Percentiles rank a stretch among this genome's conserved stretches.
Evolutionary conservation across 92 coral and sea anemone species (phyloP).

Genomic region (Palythoa heliodiscus): DNA sequence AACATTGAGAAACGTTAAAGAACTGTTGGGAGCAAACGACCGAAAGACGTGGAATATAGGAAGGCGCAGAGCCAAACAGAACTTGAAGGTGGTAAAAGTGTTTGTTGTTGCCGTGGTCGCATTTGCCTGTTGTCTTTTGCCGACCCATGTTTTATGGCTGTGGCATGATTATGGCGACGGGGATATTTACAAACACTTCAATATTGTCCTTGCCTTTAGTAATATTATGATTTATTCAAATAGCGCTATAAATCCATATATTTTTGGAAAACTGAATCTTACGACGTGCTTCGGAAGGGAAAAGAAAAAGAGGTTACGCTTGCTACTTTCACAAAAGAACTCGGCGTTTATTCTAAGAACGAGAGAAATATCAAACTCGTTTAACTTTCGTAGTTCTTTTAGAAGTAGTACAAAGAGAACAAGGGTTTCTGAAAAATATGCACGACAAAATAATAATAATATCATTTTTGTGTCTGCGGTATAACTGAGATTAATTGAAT

Average conservation of each 20-base stretch:
- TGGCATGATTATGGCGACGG: slow-evolving; percentile 89
- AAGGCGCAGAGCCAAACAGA: slow-evolving; percentile 69
- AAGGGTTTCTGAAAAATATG: background rate
- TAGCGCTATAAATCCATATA: slow-evolving; percentile 88
- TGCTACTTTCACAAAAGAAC: slow-evolving; percentile 27
- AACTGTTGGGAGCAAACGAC: slow-evolving; percentile 39
- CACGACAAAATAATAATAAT: background rate
- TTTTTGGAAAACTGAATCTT: slow-evolving; percentile 72
- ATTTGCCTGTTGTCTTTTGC: slow-evolving; percentile 76
- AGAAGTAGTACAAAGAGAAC: slow-evolving; percentile 13
- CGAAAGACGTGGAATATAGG: slow-evolving; percentile 12
- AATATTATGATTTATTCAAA: slow-evolving; percentile 85
- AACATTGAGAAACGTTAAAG: slow-evolving; percentile 37
- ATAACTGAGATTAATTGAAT: background rate
- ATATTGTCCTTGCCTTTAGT: slow-evolving; percentile 64
- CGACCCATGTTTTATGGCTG: slow-evolving; percentile 80
- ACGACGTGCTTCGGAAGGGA: slow-evolving; percentile 30
- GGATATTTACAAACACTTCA: slow-evolving; percentile 51
- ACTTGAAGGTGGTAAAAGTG: slow-evolving; percentile 73
- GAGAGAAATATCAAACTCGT: slow-evolving; percentile 1
- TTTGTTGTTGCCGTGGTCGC: slow-evolving; percentile 81
- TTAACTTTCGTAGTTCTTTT: slow-evolving; percentile 17
- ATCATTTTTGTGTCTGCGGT: slow-evolving; percentile 2
- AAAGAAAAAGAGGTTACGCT: slow-evolving; percentile 5
- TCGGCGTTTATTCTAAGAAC: slow-evolving; percentile 29